Evolutionary conservation across 37 sponge, comb jelly and placozoan genomes (phyloP).

Genomic region (Ianthella basta): DNA sequence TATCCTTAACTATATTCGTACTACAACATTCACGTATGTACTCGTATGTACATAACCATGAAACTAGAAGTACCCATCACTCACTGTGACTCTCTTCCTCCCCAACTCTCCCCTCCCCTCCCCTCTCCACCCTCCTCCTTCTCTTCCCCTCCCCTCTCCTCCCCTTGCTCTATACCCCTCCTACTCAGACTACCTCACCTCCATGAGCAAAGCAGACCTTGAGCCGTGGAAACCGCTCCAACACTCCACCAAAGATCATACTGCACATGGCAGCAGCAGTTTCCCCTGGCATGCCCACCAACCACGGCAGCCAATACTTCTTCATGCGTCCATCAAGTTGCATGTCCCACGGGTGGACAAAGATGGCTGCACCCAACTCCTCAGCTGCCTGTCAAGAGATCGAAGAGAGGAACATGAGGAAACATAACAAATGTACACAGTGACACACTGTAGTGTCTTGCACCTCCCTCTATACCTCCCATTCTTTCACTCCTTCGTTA

Average conservation of each 20-base stretch:
- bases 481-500: no score
- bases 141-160: no score
- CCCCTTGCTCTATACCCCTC: no score
- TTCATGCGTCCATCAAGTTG: constrained; percentile 76
- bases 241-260: constrained; percentile 89
- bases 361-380: constrained; percentile 75
- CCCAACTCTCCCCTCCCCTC: not conserved
- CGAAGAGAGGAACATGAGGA: not conserved
- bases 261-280: constrained; percentile 86
- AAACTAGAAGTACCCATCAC: not conserved
- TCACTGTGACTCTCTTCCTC: not conserved
- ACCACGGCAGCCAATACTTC: constrained; percentile 95
- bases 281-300: constrained; percentile 93
- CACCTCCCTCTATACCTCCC: no score
- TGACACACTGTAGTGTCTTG: no score
- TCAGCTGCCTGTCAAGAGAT: constrained; percentile 78
- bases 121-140: no score
- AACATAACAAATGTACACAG: no score
- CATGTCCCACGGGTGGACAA: constrained; percentile 97
- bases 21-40: no score
- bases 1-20: no score
- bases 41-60: no score
- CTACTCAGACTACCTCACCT: constrained; percentile 28
- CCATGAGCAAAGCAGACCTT: constrained; percentile 94
- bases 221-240: constrained; percentile 81